Evolutionary conservation across 2,797 vertebrate genomes (phyloP), one percentile per base, ranked within the genome.

Genomic region (Bovichtus variegatus): DNA sequence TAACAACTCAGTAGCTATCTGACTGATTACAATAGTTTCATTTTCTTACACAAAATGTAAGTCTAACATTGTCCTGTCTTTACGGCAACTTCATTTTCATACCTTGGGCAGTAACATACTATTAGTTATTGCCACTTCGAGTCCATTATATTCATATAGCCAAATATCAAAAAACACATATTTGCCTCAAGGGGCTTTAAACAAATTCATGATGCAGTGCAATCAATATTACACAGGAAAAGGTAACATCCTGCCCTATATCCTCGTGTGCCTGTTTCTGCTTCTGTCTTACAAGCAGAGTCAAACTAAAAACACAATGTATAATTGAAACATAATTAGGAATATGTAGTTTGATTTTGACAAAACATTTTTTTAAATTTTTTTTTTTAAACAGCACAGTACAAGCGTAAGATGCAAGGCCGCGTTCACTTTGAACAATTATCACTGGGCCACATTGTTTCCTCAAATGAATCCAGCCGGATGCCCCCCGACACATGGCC

Each of bases 391-490:
- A 19, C 19, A 44, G 21, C 5, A 21, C 34, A 44, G 36, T 38
- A n/a, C n/a, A 12, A 31, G 36, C 46, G 25, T 29, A 51, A 51
- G 12, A 51, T 21, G 12, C 41, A 51, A 23, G 29, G 43, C 27
- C 25, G 44, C 27, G 11, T 49, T 44, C 59, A 31, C 38, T 49
- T 51, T 60, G 11, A 13, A 36, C 13, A 25, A 62, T 57, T 21
- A 51, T 31, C 57, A 43, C 4, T 49, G 11, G n/a, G 49, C 4
- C 51, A 57, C 16, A 9, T 27, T 62, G 63, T 61, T 61, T 29
- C 15, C 68, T 43, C 60, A 27, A 31, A 60, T 13, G 18, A 23
- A 8, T 43, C 41, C 36, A 43, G 44, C 53, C 40, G 66, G 76
- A 82, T 53, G 19, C 19, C 44, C 10, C n/a, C n/a, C n/a, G n/a